Percentiles rank a stretch among this genome's conserved stretches.
Evolutionary conservation across 2,888 invertebrate genomes (phyloP).

Genomic region (Clanis bilineata): DNA sequence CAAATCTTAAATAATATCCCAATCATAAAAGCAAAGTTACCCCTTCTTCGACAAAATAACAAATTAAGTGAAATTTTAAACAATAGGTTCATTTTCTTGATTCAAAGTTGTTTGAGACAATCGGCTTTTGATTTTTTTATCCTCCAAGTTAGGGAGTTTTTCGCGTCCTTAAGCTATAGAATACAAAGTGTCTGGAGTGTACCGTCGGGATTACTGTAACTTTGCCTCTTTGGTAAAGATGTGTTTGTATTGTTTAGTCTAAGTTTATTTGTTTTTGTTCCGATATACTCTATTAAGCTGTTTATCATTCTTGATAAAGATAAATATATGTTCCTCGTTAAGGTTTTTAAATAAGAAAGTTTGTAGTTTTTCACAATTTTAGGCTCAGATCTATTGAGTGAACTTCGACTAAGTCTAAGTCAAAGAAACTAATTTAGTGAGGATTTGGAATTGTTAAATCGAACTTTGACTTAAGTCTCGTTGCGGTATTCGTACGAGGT

Average conservation of each 20-base stretch:
- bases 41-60: neutral
- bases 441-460: too few species aligned
- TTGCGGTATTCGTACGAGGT: too few species aligned
- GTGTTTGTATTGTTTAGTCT: constrained; percentile 3
- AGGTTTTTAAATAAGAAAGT: too few species aligned
- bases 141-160: neutral
- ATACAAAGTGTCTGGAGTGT: constrained; percentile 13
- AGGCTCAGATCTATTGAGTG: too few species aligned
- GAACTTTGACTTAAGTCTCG: too few species aligned
- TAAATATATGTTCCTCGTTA: too few species aligned
- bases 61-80: neutral
- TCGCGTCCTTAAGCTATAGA: constrained; percentile 12
- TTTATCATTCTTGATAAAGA: too few species aligned
- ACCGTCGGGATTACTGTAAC: constrained; percentile 16
- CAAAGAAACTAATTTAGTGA: too few species aligned
- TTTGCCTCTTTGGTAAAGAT: constrained; percentile 12
- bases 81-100: constrained; percentile 5
- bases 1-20: neutral
- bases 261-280: neutral
- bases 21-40: neutral
- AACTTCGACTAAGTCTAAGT: too few species aligned
- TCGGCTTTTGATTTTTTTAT: constrained; percentile 2
- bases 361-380: too few species aligned
- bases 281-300: too few species aligned
- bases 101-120: neutral